These are phyloP conservation scores for Diplolepis rosae DNA, from an alignment of 2,888 invertebrate genomes.

Conservation along the genomic window DNA sequence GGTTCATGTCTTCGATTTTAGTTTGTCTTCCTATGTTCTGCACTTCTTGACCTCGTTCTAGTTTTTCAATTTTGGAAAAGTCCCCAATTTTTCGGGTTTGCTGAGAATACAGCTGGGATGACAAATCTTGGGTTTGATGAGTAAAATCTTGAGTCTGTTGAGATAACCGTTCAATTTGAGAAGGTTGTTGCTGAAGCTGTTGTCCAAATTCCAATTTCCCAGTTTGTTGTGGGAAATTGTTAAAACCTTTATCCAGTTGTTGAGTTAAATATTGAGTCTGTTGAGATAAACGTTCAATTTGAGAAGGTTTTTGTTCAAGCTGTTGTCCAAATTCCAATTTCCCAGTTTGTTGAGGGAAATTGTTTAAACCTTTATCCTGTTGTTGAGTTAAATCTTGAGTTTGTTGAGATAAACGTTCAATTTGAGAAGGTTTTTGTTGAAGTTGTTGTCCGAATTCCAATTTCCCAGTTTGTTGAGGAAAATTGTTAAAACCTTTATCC, in stretches of 20 bases:
- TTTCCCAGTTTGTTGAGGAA: no score
- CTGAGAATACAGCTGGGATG: slow-evolving; percentile 1
- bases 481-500: no score
- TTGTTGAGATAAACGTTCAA: no score
- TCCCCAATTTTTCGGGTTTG: neutral
- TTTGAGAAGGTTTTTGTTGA: no score
- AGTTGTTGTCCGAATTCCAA: no score
- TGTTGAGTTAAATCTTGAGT: no score
- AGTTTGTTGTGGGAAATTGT: neutral
- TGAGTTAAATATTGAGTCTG: neutral
- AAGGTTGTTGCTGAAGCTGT: neutral
- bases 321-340: no score
- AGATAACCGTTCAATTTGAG: neutral
- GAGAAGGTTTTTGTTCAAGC: no score
- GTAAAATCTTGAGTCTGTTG: neutral
- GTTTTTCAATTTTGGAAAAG: neutral
- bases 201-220: neutral
- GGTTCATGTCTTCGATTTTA: neutral
- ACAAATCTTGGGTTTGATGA: neutral
- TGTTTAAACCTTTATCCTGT: no score
- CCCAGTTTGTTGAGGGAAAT: no score
- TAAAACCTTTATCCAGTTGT: neutral
- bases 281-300: no score
- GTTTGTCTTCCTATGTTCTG: neutral
- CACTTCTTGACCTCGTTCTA: slow-evolving; percentile 1